Evolutionary conservation across 2,797 vertebrate species (phyloP).

Genomic region (Poeciliopsis gracilis): DNA sequence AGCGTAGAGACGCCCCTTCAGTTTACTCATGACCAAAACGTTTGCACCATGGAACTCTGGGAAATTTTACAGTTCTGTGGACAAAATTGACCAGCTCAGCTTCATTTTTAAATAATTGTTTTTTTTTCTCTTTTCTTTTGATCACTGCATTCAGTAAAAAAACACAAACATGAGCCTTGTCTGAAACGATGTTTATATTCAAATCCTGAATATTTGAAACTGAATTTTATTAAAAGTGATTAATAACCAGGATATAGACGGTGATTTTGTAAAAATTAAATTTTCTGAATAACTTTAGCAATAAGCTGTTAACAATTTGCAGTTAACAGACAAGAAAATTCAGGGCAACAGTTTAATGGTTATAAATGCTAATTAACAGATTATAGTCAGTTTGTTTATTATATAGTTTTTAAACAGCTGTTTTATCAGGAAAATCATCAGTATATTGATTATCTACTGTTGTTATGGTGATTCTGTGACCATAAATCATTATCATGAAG

Average conservation of each 20-base stretch:
- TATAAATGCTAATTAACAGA: not conserved
- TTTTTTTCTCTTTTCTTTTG: not conserved
- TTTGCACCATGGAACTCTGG: conserved; percentile 37
- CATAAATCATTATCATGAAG: not conserved
- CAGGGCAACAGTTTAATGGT: not conserved
- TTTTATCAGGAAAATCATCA: not conserved
- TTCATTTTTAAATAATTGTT: conserved; percentile 21
- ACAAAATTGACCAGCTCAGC: conserved; percentile 60
- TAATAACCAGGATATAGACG: not conserved
- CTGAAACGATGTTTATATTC: not conserved
- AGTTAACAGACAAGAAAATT: not conserved
- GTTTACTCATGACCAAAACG: conserved; percentile 78
- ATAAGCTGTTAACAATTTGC: not conserved
- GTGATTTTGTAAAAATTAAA: not conserved
- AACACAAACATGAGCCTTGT: not conserved
- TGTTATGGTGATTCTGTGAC: not conserved
- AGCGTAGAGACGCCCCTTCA: conserved; percentile 54
- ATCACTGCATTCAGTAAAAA: conserved; percentile 48
- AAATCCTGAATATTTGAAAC: not conserved
- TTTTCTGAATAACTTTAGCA: not conserved
- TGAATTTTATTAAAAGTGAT: not conserved
- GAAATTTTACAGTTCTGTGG: conserved; percentile 42
- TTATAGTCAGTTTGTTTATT: not conserved
- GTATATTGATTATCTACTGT: not conserved
- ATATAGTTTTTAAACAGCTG: not conserved